Evolutionary conservation across 1,140 invertebrate genomes (phyloP).

Genomic region (Panagrolaimus sp.): DNA sequence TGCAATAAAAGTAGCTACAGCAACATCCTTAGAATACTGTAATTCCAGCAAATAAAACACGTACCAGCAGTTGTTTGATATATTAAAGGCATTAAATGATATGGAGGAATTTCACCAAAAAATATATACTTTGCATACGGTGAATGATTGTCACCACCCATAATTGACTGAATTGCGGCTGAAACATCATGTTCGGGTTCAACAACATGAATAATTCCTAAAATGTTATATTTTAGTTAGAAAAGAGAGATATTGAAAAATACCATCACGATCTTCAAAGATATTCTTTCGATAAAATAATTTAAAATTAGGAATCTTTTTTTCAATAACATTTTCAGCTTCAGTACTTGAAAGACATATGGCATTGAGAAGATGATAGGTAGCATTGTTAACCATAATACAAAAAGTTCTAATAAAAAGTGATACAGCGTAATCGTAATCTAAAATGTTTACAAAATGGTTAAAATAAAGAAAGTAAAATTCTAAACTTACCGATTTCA

Average conservation of each 20-base stretch:
- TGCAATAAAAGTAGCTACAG: no score
- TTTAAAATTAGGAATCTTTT: background rate
- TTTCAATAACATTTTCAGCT: background rate
- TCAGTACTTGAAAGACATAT: background rate
- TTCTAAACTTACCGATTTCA: background rate
- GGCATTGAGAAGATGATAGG: background rate
- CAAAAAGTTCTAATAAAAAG: background rate
- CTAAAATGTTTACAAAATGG: background rate
- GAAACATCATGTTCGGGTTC: background rate
- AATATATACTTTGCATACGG: background rate
- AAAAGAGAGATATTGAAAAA: no score
- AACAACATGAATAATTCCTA: background rate
- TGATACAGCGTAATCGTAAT: background rate
- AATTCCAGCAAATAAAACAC: background rate
- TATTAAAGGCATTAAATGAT: background rate
- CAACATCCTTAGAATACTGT: no score
- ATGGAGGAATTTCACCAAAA: background rate
- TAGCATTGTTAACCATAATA: background rate
- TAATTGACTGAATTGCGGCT: background rate
- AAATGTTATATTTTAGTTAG: no score
- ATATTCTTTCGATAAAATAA: background rate
- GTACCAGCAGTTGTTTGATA: background rate
- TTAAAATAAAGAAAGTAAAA: background rate
- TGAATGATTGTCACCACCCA: background rate
- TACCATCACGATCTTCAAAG: background rate